These are phyloP conservation scores for Lasiommata megera DNA, from an alignment of 2,888 invertebrate species.

Conservation along the genomic window DNA sequence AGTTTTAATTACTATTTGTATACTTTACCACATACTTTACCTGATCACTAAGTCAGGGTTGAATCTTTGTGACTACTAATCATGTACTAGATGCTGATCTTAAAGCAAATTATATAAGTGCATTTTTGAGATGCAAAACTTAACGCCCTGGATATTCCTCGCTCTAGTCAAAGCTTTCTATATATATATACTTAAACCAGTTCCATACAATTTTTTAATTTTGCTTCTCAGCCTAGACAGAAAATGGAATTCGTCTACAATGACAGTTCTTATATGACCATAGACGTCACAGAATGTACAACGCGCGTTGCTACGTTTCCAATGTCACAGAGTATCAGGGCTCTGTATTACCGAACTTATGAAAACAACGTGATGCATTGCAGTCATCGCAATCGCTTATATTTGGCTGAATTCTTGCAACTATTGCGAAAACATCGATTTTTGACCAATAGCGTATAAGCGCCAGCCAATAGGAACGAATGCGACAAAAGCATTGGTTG, in stretches of 20 bases:
- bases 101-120: too few relatives aligned
- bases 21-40: too few relatives aligned
- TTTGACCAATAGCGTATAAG: background rate
- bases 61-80: too few relatives aligned
- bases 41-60: too few relatives aligned
- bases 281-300: background rate
- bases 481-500: background rate
- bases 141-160: too few relatives aligned
- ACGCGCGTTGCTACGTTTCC: background rate
- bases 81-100: too few relatives aligned
- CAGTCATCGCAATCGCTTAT: background rate
- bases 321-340: background rate
- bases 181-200: too few relatives aligned
- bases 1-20: too few relatives aligned
- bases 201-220: background rate
- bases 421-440: background rate
- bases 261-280: background rate
- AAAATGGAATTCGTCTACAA: background rate
- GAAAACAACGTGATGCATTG: background rate
- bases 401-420: background rate
- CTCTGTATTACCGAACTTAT: constrained; percentile 7
- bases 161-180: too few relatives aligned
- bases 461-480: background rate
- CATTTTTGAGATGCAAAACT: too few relatives aligned
- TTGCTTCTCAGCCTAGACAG: background rate